Percentiles rank a stretch among this genome's conserved stretches.
These are phyloP conservation scores for Argentina silus DNA, from an alignment of 2,797 vertebrate genomes.

Conservation along the genomic window DNA sequence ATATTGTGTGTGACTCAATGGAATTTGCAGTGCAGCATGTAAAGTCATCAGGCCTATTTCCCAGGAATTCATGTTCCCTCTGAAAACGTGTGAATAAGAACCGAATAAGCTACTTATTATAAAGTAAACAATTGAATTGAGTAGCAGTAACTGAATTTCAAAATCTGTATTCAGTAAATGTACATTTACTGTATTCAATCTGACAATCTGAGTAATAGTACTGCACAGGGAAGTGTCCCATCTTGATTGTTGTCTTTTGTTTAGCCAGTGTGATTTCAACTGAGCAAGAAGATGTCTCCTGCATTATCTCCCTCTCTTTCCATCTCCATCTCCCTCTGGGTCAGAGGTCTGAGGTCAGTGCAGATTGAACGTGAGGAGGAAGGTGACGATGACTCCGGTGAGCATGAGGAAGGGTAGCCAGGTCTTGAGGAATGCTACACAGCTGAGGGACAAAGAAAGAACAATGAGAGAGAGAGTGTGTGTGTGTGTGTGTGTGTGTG, in stretches of 20 bases:
- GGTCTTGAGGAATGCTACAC: constrained; percentile 91
- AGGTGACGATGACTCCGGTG: constrained; percentile 81
- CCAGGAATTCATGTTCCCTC: constrained; percentile 24
- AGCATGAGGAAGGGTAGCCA: constrained; percentile 95
- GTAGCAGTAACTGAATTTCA: neutral
- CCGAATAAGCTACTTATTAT: neutral
- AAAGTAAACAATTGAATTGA: neutral
- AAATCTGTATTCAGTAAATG: neutral
- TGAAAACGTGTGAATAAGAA: constrained; percentile 20
- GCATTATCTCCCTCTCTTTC: constrained; percentile 12
- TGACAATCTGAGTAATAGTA: neutral
- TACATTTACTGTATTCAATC: neutral
- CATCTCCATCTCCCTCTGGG: neutral
- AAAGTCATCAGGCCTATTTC: neutral
- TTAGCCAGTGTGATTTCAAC: constrained; percentile 2
- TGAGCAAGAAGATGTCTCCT: constrained; percentile 28
- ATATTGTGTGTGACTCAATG: neutral
- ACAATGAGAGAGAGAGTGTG: constrained; percentile 27
- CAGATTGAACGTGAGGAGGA: constrained; percentile 86
- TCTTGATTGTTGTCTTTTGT: constrained; percentile 20
- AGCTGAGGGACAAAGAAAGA: constrained; percentile 71
- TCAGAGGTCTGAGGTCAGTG: constrained; percentile 72
- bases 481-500: no score
- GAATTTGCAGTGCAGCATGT: neutral
- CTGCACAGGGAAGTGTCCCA: constrained; percentile 15